These are phyloP conservation scores for Phaonia tiefii DNA, from an alignment of 2,888 invertebrate genomes.

Conservation along the genomic window DNA sequence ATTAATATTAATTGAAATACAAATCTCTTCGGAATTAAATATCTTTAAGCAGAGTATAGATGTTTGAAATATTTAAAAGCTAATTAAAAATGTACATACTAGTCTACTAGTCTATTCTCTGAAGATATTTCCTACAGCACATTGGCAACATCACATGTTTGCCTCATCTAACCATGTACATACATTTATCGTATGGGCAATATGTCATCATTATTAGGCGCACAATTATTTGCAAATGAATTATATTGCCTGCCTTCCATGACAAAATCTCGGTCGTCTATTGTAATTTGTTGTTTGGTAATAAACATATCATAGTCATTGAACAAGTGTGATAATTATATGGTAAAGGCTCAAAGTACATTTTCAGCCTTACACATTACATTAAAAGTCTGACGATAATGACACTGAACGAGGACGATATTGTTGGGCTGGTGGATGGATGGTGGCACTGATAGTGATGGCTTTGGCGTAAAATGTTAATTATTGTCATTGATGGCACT, in stretches of 20 bases:
- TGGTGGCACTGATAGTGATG: constrained; percentile 1
- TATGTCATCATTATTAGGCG: constrained; percentile 1
- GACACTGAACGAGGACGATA: constrained; percentile 11
- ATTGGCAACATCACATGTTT: too few relatives aligned
- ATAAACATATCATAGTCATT: constrained; percentile 27
- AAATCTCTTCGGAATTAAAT: too few relatives aligned
- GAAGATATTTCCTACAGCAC: too few relatives aligned
- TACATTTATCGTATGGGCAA: not conserved
- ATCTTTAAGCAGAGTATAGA: too few relatives aligned
- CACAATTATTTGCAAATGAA: constrained; percentile 15
- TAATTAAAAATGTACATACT: too few relatives aligned
- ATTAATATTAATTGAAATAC: too few relatives aligned
- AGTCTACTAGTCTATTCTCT: too few relatives aligned
- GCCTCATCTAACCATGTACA: too few relatives aligned
- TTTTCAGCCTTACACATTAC: not conserved
- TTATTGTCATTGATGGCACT: constrained; percentile 19
- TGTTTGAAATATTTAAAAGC: too few relatives aligned
- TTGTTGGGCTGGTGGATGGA: not conserved
- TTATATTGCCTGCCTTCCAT: not conserved
- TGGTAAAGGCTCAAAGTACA: not conserved
- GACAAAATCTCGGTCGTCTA: not conserved
- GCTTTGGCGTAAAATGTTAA: constrained; percentile 40
- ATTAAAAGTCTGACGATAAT: not conserved
- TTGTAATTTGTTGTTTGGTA: constrained; percentile 4
- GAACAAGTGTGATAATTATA: constrained; percentile 15